These are phyloP conservation scores for Acridotheres tristis DNA, from an alignment of 2,797 vertebrate species.

Conservation along the genomic window DNA sequence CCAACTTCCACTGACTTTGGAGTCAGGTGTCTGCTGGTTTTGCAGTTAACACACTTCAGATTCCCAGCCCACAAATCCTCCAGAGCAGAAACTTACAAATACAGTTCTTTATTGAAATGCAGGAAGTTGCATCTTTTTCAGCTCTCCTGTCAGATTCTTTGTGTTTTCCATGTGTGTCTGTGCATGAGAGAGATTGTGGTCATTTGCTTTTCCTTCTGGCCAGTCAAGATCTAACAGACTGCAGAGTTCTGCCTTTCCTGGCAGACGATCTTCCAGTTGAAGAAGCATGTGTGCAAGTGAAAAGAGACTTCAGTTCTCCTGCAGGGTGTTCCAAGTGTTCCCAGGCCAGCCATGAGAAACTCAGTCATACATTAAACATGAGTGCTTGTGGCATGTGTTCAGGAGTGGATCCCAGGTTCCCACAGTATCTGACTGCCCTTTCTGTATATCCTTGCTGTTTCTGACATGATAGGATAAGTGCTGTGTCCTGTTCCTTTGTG, in stretches of 20 bases:
- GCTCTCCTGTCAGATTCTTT: not conserved
- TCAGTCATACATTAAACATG: not conserved
- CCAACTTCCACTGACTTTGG: not conserved
- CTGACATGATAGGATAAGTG: not conserved
- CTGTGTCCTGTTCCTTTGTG: not conserved
- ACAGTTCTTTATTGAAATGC: not conserved
- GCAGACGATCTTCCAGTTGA: not conserved
- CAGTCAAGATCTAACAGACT: not conserved
- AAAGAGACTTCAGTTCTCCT: not conserved
- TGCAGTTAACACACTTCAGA: not conserved
- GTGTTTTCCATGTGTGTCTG: not conserved
- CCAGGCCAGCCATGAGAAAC: not conserved
- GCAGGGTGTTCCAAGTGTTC: not conserved
- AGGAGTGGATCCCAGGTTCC: not conserved
- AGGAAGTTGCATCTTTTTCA: not conserved
- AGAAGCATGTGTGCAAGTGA: not conserved
- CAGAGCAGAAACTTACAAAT: not conserved
- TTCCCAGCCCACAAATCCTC: not conserved
- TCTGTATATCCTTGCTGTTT: not conserved
- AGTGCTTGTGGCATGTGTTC: not conserved
- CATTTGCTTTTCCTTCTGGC: constrained; percentile 3
- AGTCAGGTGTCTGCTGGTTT: not conserved
- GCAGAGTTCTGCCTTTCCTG: not conserved
- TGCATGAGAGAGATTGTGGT: not conserved
- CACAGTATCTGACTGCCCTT: not conserved